phyloP scores from a whole-genome alignment of 2,113 vertebrate species.

The Cyprinodon tularosa region DNA sequence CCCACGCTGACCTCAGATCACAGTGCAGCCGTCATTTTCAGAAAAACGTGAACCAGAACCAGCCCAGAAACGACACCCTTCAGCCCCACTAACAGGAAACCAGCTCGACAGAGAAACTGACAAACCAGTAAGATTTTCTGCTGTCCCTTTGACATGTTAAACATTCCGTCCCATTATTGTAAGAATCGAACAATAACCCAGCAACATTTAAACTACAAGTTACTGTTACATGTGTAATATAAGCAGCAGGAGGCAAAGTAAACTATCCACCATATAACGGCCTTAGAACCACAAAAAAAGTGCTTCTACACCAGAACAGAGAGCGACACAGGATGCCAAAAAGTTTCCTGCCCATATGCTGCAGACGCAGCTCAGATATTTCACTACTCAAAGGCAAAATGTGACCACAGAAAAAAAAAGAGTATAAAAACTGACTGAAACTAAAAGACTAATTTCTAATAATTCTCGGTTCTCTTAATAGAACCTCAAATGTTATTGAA shows the following conservation, averaged over 20 bases:
- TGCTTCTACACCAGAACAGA: neutral
- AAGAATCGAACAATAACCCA: neutral
- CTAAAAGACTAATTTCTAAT: neutral
- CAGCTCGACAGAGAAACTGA: neutral
- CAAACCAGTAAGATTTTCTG: neutral
- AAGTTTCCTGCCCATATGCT: neutral
- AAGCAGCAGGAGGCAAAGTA: neutral
- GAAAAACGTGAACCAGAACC: neutral
- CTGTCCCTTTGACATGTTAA: neutral
- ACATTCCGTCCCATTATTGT: slow-evolving; percentile 9
- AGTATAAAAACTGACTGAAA: neutral
- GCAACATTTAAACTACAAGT: neutral
- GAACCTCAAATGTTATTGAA: neutral
- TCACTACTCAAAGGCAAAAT: neutral
- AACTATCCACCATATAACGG: neutral
- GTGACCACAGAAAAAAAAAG: slow-evolving; percentile 1
- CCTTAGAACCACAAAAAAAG: neutral
- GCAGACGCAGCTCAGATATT: neutral
- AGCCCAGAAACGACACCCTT: neutral
- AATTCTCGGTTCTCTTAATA: neutral
- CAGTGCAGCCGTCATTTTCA: neutral
- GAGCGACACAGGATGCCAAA: slow-evolving; percentile 2
- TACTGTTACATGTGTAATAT: neutral
- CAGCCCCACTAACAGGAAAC: neutral
- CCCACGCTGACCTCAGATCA: neutral